phyloP scores from a whole-genome alignment of 2,797 vertebrate species.

The Eulemur albifrons region DNA sequence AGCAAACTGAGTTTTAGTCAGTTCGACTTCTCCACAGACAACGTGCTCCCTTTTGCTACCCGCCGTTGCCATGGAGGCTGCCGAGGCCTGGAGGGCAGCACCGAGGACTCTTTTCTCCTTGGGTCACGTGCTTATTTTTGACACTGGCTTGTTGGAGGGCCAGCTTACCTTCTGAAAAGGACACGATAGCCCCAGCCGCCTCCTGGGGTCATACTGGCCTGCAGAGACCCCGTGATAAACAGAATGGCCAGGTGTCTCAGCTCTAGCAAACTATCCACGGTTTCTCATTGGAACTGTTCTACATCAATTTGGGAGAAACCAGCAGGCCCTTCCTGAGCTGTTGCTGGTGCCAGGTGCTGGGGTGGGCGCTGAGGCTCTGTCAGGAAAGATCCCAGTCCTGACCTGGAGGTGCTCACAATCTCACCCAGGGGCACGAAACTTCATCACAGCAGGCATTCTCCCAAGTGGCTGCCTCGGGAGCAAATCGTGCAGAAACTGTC shows the following conservation, averaged over 20 bases:
- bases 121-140: background rate
- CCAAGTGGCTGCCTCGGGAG: background rate
- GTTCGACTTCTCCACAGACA: background rate
- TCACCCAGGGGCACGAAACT: background rate
- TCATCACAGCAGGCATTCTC: rapidly evolving
- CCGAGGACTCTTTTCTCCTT: background rate
- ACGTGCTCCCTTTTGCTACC: rapidly evolving
- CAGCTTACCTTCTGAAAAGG: background rate
- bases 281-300: background rate
- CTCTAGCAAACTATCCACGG: no score
- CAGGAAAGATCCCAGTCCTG: background rate
- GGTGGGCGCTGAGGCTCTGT: no score
- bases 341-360: no score
- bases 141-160: background rate
- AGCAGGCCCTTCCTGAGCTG: background rate
- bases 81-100: background rate
- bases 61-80: background rate
- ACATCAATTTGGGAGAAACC: no score
- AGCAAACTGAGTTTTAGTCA: background rate
- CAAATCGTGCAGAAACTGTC: background rate
- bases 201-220: background rate
- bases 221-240: background rate
- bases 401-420: background rate
- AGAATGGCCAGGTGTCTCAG: background rate
- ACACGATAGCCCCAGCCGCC: background rate